Evolutionary conservation across 2,113 vertebrate genomes (phyloP), one percentile per base, ranked within the genome.

Genomic region (Coreoperca whiteheadi): DNA sequence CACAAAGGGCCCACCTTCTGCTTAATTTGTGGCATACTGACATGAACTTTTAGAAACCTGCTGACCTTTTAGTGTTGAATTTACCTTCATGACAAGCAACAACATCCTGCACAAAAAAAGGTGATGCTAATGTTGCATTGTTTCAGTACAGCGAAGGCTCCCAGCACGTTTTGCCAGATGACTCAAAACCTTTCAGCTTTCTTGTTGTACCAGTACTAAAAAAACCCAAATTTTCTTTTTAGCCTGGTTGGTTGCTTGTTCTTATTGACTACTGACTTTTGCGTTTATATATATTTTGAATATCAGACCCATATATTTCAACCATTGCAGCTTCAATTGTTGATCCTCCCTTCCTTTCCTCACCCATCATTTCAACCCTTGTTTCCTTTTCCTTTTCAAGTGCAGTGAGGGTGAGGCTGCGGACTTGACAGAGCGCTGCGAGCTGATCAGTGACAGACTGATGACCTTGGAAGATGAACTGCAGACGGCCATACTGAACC

Each of bases 401-500:
- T 89, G 84, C 79, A 89, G 85, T 0, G 84, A 89, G 56, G 74
- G 77, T 4, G 94, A 91, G 43, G 86, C 88, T 21, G 61, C 74
- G 4, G 94, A 93, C 74, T 86, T 96, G 85, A 93, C 90, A 1
- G 94, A 94, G 84, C 94, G 87, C 69, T 96, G 95, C 43, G 94
- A 95, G 86, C 65, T 90, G 74, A 95, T 96, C 90, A 94, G 95
- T 78, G 92, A 96, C 84, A 96, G 95, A 85, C 87, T 98, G 46
- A 54, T 96, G 88, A 91, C 87, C 87, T 91, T 98, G 86, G 98
- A 98, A 90, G 96, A 97, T 25, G 96, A 97, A 63, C 92, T 98
- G 81, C 96, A 96, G 75, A 86, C 48, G 25, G 97, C 97, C 0
- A 75, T 96, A 46, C 87, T 94, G 63, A 96, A 92, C 85, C 93